A percentile compares a stretch with the other conserved stretches of the same genome.
Conservation (phyloP, 2,113 vertebrate species). For the Megaceryle torquata region DNA sequence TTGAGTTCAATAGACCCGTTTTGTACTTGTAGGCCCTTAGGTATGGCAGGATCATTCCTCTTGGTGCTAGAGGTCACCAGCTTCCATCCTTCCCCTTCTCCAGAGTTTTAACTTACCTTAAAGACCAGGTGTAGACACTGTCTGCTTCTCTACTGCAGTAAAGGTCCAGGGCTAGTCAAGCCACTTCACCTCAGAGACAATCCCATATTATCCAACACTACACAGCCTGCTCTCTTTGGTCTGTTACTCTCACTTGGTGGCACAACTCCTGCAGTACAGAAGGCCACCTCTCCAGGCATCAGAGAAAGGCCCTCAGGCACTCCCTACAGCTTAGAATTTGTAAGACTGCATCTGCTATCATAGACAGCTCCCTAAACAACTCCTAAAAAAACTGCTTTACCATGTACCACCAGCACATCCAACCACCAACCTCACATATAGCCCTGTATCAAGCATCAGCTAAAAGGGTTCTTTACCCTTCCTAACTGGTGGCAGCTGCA, state of each 20-base stretch:
- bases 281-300: not conserved
- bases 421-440: not conserved
- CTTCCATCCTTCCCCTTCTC: not conserved
- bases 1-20: not conserved
- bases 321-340: not conserved
- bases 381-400: rapidly evolving
- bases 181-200: not conserved
- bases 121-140: not conserved
- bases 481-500: not conserved
- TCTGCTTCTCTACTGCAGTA: not conserved
- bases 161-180: not conserved
- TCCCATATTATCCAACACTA: not conserved
- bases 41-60: not conserved
- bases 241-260: not conserved
- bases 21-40: not conserved
- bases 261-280: not conserved
- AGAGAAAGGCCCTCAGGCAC: not conserved
- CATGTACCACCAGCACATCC: rapidly evolving
- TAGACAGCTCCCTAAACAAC: not conserved
- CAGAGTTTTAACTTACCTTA: not conserved
- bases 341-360: not conserved
- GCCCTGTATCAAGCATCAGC: rapidly evolving
- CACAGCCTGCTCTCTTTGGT: not conserved
- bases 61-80: not conserved
- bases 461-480: not conserved